These are phyloP conservation scores for Megaptera novaeangliae DNA, from an alignment of 2,113 vertebrate species.

Conservation along the genomic window DNA sequence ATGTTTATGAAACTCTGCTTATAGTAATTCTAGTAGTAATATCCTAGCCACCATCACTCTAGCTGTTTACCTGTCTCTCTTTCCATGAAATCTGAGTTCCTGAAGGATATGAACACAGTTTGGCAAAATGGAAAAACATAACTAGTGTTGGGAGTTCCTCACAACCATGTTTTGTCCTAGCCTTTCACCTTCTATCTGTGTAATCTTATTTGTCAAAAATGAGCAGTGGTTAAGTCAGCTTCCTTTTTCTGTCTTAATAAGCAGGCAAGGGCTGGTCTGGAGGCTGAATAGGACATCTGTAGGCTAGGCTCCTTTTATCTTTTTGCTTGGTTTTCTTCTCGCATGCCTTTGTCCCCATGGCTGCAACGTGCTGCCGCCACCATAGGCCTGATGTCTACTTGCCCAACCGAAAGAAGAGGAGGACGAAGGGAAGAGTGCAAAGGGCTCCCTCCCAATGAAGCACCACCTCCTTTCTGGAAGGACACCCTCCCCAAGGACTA, in stretches of 20 bases:
- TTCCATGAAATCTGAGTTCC: background rate
- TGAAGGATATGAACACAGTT: background rate
- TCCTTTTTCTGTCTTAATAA: background rate
- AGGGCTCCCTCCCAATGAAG: fast-evolving
- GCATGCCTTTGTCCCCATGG: background rate
- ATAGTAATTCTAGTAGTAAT: background rate
- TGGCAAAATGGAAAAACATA: background rate
- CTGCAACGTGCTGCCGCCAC: background rate
- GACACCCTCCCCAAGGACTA: background rate
- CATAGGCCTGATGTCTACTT: background rate
- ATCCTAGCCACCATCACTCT: background rate
- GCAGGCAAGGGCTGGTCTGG: background rate
- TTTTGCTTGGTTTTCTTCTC: background rate
- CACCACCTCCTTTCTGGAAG: background rate
- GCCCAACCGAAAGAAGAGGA: background rate
- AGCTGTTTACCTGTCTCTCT: background rate
- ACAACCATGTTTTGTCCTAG: background rate
- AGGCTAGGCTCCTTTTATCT: background rate
- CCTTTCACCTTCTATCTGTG: background rate
- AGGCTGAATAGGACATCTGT: background rate
- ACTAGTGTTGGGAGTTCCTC: background rate
- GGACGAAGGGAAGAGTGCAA: fast-evolving
- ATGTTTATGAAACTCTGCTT: background rate
- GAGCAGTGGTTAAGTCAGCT: background rate
- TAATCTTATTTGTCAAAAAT: background rate